Evolutionary conservation across 2,113 vertebrate genomes (phyloP).

Genomic region (Heterotilapia buettikoferi): DNA sequence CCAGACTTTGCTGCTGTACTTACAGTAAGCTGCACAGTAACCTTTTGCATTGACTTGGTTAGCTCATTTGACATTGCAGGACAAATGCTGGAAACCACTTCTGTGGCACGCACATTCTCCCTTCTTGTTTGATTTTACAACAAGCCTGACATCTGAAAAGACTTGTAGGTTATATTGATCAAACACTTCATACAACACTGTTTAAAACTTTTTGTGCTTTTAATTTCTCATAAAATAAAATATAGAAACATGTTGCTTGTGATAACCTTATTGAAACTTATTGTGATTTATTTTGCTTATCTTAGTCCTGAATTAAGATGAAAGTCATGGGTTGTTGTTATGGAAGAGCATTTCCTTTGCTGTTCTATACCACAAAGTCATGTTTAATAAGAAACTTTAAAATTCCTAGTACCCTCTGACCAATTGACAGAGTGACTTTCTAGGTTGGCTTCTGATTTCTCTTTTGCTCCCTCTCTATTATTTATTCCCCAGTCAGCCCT

Average conservation of each 20-base stretch:
- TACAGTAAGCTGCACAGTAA: not conserved
- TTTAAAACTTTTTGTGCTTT: not conserved
- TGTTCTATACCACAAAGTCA: not conserved
- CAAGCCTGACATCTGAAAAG: not conserved
- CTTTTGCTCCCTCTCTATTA: not conserved
- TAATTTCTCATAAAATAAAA: not conserved
- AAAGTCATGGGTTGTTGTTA: not conserved
- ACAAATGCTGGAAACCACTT: not conserved
- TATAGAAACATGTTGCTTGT: not conserved
- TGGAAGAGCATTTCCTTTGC: not conserved
- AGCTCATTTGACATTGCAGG: not conserved
- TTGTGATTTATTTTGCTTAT: not conserved
- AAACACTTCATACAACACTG: not conserved
- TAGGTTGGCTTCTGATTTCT: not conserved
- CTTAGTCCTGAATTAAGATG: not conserved
- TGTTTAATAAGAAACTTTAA: conserved; percentile 5
- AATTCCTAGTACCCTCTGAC: not conserved
- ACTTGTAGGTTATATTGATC: not conserved
- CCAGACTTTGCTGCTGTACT: not conserved
- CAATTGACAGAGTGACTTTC: conserved; percentile 1
- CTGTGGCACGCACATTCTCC: not conserved
- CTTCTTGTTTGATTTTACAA: not conserved
- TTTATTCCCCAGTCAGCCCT: conserved; percentile 22
- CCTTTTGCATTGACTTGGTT: not conserved
- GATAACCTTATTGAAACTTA: not conserved